Percentiles rank a stretch among this genome's conserved stretches.
Conservation (phyloP, 2,888 invertebrate species). For the Escarpia spicata region DNA sequence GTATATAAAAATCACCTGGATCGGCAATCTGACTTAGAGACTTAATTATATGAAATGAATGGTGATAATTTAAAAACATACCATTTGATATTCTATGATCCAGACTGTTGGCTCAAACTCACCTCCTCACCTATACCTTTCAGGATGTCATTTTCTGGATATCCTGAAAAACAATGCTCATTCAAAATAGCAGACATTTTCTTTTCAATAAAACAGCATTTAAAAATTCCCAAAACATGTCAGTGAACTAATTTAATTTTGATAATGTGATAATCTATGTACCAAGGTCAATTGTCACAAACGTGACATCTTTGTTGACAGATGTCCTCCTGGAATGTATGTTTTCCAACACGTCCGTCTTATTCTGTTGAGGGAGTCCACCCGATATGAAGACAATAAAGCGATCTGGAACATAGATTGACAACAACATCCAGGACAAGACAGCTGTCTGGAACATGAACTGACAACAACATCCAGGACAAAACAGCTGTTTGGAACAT, state of each 20-base stretch:
- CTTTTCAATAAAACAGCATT: neutral
- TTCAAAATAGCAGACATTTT: neutral
- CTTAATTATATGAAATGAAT: neutral
- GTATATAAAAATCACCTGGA: neutral
- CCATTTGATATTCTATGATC: neutral
- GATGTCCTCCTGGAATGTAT: neutral
- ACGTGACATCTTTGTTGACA: neutral
- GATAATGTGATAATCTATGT: neutral
- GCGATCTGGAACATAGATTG: neutral
- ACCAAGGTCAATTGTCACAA: slow-evolving; percentile 6
- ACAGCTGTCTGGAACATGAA: neutral
- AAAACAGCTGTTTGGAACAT: neutral
- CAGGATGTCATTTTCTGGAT: neutral
- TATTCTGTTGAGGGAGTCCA: neutral
- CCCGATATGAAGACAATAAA: neutral
- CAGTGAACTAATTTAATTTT: neutral
- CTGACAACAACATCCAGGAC: neutral
- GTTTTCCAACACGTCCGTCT: neutral
- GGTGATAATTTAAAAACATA: neutral
- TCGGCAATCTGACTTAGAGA: neutral
- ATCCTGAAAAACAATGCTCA: neutral
- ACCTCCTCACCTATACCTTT: neutral
- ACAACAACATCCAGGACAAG: neutral
- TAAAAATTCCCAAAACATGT: neutral
- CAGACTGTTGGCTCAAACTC: neutral